These are phyloP conservation scores for Gambelia wislizenii DNA, from an alignment of 2,797 vertebrate genomes.

Conservation along the genomic window DNA sequence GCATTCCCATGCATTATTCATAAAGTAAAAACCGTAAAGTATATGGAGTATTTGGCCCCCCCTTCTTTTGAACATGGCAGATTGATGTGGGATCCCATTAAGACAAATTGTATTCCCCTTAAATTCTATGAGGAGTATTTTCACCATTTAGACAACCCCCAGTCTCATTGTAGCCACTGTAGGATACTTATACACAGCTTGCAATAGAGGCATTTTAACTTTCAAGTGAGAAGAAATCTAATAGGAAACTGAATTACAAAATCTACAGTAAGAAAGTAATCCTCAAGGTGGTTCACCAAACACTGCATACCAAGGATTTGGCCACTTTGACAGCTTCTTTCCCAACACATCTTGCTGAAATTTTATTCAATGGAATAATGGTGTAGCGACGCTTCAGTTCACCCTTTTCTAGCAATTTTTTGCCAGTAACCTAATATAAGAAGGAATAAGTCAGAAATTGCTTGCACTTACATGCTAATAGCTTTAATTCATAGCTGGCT, in stretches of 20 bases:
- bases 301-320: conserved; percentile 83
- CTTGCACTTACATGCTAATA: neutral
- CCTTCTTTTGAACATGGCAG: no score
- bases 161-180: neutral
- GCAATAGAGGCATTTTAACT: neutral
- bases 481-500: neutral
- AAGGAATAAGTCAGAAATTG: conserved; percentile 23
- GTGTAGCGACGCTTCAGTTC: conserved; percentile 91
- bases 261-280: neutral
- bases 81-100: no score
- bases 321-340: conserved; percentile 81
- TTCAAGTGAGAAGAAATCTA: neutral
- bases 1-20: no score
- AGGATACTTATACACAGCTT: neutral
- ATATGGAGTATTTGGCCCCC: no score
- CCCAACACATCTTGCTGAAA: conserved; percentile 85
- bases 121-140: no score
- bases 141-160: no score
- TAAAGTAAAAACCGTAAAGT: no score
- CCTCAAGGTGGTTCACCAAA: neutral
- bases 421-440: conserved; percentile 88
- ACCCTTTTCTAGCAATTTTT: conserved; percentile 94
- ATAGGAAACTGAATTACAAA: neutral
- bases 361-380: conserved; percentile 97
- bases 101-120: no score